Evolutionary conservation across 2,113 vertebrate species (phyloP).

Genomic region (Abramis brama): DNA sequence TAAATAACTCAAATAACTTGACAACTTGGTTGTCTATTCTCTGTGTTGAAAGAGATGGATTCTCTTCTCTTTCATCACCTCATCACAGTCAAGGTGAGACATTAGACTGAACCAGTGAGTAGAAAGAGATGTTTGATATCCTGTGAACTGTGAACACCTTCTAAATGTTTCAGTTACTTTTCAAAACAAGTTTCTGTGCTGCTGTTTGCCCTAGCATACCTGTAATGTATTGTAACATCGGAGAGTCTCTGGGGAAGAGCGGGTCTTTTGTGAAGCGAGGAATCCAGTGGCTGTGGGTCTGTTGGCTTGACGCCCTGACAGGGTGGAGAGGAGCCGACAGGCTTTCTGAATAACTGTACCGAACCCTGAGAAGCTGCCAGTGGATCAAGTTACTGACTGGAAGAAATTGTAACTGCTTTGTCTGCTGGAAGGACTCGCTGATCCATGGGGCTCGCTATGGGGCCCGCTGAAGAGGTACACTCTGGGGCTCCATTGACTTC

Average conservation of each 20-base stretch:
- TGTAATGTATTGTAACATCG: conserved; percentile 18
- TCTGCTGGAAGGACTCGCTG: conserved; percentile 52
- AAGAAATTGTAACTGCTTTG: conserved; percentile 60
- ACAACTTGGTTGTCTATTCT: not conserved
- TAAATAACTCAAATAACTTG: not conserved
- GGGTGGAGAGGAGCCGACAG: conserved; percentile 15
- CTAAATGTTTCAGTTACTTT: not conserved
- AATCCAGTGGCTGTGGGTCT: conserved; percentile 60
- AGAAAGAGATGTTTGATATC: not conserved
- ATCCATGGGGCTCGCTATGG: conserved; percentile 1
- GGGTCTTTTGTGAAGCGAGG: conserved; percentile 49
- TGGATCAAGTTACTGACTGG: conserved; percentile 67
- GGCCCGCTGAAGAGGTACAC: not conserved
- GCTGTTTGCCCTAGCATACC: not conserved
- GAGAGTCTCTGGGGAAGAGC: not conserved
- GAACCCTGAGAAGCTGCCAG: conserved; percentile 46
- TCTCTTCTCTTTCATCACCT: not conserved
- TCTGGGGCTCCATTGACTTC: not conserved
- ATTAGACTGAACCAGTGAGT: not conserved
- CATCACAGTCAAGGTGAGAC: not conserved
- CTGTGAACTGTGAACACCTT: conserved; percentile 15
- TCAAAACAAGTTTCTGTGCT: conserved; percentile 1
- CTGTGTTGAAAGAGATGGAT: not conserved
- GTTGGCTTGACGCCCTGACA: conserved; percentile 50
- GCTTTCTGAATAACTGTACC: conserved; percentile 35